Percentiles rank a stretch among this genome's conserved stretches.
These are phyloP conservation scores for Heteromyza rotundicornis DNA, from an alignment of 2,888 invertebrate species.

Conservation along the genomic window DNA sequence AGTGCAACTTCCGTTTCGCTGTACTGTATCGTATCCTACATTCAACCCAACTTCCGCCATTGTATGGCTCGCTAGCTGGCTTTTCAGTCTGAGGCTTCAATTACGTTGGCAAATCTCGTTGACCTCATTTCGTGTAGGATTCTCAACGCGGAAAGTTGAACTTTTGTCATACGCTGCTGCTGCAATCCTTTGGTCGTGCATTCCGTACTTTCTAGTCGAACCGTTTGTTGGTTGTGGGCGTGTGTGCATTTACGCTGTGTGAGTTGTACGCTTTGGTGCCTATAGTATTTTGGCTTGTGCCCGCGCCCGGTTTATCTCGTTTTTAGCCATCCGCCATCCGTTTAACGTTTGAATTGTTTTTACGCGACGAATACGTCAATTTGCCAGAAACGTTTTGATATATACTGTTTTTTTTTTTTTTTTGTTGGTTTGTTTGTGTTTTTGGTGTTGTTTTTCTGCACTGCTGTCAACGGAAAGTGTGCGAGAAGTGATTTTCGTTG, in stretches of 20 bases:
- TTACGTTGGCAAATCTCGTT: constrained; percentile 41
- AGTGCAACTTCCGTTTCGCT: constrained; percentile 8
- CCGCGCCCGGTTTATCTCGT: neutral
- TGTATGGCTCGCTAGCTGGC: neutral
- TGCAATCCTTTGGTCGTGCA: constrained; percentile 33
- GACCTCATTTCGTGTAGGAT: constrained; percentile 60
- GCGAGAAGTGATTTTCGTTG: neutral
- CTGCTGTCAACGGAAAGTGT: neutral
- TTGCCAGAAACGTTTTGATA: neutral
- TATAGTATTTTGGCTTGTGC: neutral
- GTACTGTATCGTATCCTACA: neutral
- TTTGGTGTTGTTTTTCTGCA: neutral
- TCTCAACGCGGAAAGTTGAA: constrained; percentile 51
- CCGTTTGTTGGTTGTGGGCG: neutral
- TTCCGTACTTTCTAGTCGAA: neutral
- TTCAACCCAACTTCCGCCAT: neutral
- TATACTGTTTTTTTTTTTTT: neutral
- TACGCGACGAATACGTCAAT: neutral
- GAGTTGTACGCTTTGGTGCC: too few species aligned
- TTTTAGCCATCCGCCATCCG: neutral
- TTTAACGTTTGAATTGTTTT: neutral
- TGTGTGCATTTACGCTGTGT: too few species aligned
- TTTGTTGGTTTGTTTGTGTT: neutral
- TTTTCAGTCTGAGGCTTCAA: constrained; percentile 17
- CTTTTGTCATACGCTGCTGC: constrained; percentile 11